Conservation (phyloP, 2,113 vertebrate genomes). For the Nycticryphes semicollaris region DNA sequence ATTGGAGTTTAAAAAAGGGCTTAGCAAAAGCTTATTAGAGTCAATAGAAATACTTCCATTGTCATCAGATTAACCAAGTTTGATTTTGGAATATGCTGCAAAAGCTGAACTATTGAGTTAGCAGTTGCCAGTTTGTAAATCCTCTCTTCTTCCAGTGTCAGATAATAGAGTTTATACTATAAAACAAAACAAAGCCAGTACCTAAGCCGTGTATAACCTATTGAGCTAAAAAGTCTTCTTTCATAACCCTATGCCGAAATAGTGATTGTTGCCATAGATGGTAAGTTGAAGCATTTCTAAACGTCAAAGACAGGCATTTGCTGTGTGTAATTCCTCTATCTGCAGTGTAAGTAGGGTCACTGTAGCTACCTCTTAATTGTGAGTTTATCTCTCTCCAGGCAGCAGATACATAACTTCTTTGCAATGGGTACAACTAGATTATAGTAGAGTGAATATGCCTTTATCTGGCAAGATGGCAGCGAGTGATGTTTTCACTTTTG, state of each 20-base stretch:
- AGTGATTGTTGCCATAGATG: neutral
- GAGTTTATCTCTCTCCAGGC: neutral
- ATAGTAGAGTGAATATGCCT: neutral
- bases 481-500: conserved; percentile 35
- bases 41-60: conserved; percentile 29
- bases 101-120: conserved; percentile 18
- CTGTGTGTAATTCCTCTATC: neutral
- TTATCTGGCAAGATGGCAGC: neutral
- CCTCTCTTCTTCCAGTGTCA: neutral
- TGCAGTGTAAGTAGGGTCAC: neutral
- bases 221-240: neutral
- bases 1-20: conserved; percentile 46
- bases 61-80: conserved; percentile 40
- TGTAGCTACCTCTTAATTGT: conserved; percentile 24
- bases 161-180: neutral
- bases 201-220: neutral
- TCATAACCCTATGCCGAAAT: neutral
- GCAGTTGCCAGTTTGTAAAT: neutral
- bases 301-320: neutral
- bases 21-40: conserved; percentile 51
- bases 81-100: conserved; percentile 44
- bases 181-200: conserved; percentile 8
- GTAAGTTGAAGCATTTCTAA: conserved; percentile 26
- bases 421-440: neutral
- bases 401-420: neutral